Conservation (phyloP, 2,113 vertebrate species). For the Euleptes europaea region DNA sequence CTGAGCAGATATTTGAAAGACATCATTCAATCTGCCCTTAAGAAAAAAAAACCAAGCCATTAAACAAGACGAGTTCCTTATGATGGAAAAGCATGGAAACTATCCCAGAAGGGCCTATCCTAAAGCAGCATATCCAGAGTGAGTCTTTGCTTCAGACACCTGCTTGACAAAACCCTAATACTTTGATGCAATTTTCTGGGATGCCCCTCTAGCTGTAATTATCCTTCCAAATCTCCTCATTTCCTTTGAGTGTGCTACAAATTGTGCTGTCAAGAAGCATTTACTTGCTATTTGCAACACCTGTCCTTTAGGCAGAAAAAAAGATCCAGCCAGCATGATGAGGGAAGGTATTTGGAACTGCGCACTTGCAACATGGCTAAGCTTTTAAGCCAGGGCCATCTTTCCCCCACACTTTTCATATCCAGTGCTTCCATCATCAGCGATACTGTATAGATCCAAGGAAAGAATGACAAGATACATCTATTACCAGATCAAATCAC, state of each 20-base stretch:
- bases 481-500: slow-evolving; percentile 30
- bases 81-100: not conserved
- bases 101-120: not conserved
- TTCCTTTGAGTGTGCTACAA: not conserved
- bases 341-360: slow-evolving; percentile 17
- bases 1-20: not conserved
- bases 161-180: slow-evolving; percentile 8
- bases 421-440: not conserved
- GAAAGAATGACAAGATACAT: slow-evolving; percentile 19
- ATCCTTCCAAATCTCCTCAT: slow-evolving; percentile 11
- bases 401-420: not conserved
- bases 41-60: slow-evolving; percentile 2
- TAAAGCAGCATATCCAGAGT: not conserved
- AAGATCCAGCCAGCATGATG: slow-evolving; percentile 23
- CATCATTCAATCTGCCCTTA: not conserved
- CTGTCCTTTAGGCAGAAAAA: slow-evolving; percentile 29
- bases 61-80: not conserved
- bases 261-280: not conserved
- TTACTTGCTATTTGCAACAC: slow-evolving; percentile 24
- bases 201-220: slow-evolving; percentile 20
- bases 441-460: slow-evolving; percentile 31
- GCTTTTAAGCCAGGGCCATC: slow-evolving; percentile 37
- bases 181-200: slow-evolving; percentile 28
- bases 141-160: slow-evolving; percentile 3
- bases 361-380: slow-evolving; percentile 25